Base-by-base conservation (phyloP, 2,888 invertebrate species). In the Mantis religiosa region DNA sequence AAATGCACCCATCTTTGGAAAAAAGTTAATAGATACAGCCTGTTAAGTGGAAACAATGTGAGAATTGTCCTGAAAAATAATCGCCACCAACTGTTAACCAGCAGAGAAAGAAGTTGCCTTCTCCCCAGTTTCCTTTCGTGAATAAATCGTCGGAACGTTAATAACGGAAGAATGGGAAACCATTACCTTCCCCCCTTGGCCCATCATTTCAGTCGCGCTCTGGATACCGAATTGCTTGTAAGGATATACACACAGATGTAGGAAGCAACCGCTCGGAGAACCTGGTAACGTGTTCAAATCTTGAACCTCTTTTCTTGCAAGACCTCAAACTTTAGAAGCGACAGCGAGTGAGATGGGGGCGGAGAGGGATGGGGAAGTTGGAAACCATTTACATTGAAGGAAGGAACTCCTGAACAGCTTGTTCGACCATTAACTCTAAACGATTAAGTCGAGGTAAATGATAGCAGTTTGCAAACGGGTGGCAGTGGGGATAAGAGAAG, bases 371-470 rank as follows among this genome's bases (percentile, higher is more conserved):
- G 54, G 54, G 25, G 71, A 20, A 86, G 86, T 86, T 81, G 25
- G 86, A 86, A 71, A 25, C 71, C 54, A 81, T 28, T 81, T 81
- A 28, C 81, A 81, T 86, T 20, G 81, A 85, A 54, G 85, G 47
- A 85, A 85, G 85, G 47, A 85, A 85, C 47, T 9, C 47, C 54
- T 85, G 47, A 86, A 81, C 86, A 86, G 86, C 71, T 81, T 86
- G 86, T 81, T 81, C 86, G 25, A 28, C 81, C 86, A 86, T 86
- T 54, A 71, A 86, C 81, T 81, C 54, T 81, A 81, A 86, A 28
- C 86, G 86, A 86, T 86, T 86, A 86, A 86, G 30, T 86, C 30
- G 85, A 86, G 71, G 81, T 86, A 86, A 86, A 86, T 20, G 47
- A 27, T 47, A 54, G 85, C 27, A 85, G 85, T 85, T 85, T 85